Evolutionary conservation across 1,140 invertebrate species (phyloP), one percentile per base, ranked within the genome.

Genomic region (Eubasilissa regina): DNA sequence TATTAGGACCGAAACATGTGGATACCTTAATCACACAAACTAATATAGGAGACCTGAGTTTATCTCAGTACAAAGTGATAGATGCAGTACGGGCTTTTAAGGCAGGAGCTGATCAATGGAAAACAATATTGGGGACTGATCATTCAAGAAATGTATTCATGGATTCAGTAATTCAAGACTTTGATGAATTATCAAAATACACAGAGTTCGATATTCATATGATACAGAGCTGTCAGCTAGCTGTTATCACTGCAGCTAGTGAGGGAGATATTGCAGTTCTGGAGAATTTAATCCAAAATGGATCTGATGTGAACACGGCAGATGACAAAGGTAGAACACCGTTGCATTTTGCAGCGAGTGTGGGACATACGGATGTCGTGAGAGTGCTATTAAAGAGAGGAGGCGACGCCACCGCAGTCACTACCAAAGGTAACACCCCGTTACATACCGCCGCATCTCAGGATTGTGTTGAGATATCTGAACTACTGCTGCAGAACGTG

Each of bases 1-100:
- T 25, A 11, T n/a, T 70, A 21, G 66, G 66, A 19, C 12, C 17
- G 1, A 19, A 21, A 15, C 66, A 70, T 47, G 51, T 48, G 45
- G 66, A 70, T n/a, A 70, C 66, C 0, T 15, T 70, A 4, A 70
- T 51, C 66, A 70, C 66, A 15, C 66, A 51, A 47, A 48, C 17
- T 11, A 70, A 70, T 35, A 51, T 70, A 3, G 66, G 45, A 25
- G 13, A 11, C 45, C 15, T 19, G 4, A 21, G 51, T 51, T 48
- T 51, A 17, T 51, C 12, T 25, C 48, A 17, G 12, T 13, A 13
- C 3, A 17, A 70, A 0, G 13, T 19, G 1, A 51, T 17, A 21
- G 21, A 70, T 12, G 66, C 66, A 0, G 19, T 48, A 45, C 48
- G 51, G 11, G 15, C 25, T 48, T 70, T 51, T 45, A 70, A 70